Evolutionary conservation across 2,113 vertebrate genomes (phyloP).

Genomic region (Larimichthys crocea): DNA sequence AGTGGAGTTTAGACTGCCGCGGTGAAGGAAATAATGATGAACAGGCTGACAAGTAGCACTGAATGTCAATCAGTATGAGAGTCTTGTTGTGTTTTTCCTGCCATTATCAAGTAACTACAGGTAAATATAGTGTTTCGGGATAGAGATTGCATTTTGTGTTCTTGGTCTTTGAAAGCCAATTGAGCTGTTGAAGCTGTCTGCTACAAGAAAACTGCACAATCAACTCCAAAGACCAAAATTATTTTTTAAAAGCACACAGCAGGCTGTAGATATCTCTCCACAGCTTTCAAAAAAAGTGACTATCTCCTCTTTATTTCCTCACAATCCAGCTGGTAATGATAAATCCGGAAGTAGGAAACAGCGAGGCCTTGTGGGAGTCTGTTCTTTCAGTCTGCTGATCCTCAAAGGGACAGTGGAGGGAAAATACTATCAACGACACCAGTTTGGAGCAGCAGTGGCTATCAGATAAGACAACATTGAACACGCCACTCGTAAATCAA

Average conservation of each 20-base stretch:
- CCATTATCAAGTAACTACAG: conserved; percentile 41
- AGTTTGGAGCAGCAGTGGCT: conserved; percentile 33
- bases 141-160: conserved; percentile 16
- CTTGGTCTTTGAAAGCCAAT: conserved; percentile 11
- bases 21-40: conserved; percentile 49
- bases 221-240: neutral
- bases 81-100: conserved; percentile 37
- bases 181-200: conserved; percentile 10
- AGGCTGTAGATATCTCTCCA: conserved; percentile 6
- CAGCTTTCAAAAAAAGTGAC: conserved; percentile 15
- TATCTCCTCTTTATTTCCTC: conserved; percentile 53
- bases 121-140: conserved; percentile 31
- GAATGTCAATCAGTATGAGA: conserved; percentile 42
- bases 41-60: neutral
- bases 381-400: neutral
- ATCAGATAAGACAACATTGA: conserved; percentile 65
- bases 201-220: conserved; percentile 25
- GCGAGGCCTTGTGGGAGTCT: conserved; percentile 50
- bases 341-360: conserved; percentile 56
- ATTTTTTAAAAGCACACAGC: conserved; percentile 24
- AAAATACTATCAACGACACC: conserved; percentile 56
- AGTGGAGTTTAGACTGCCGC: conserved; percentile 30
- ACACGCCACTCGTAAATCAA: conserved; percentile 42
- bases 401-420: conserved; percentile 27
- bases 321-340: conserved; percentile 44